Conservation (phyloP, 92 coral and sea anemone genomes). For the Palythoa heliodiscus region DNA sequence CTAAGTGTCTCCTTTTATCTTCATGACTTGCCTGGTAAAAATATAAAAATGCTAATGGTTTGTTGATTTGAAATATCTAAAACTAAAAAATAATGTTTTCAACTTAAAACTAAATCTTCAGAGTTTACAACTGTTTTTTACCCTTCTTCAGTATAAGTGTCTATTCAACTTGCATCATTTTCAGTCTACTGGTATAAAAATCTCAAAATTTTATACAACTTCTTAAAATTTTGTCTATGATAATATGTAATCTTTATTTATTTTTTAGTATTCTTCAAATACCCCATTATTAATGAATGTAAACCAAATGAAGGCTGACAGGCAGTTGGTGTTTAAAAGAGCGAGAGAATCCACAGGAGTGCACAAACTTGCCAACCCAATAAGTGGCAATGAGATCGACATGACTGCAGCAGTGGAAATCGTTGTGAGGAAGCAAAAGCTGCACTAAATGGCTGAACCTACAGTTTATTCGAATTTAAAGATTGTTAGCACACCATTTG, state of each 20-base stretch:
- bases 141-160: background rate
- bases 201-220: background rate
- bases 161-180: constrained; percentile 13
- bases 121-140: background rate
- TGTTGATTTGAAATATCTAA: background rate
- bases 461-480: constrained; percentile 21
- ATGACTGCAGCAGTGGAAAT: constrained; percentile 34
- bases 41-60: background rate
- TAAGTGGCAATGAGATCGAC: constrained; percentile 25
- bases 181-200: constrained; percentile 9
- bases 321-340: constrained; percentile 21
- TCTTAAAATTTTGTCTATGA: background rate
- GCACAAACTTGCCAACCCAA: constrained; percentile 22
- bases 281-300: constrained; percentile 37
- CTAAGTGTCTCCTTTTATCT: background rate
- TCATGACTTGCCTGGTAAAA: background rate
- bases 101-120: background rate
- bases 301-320: constrained; percentile 50
- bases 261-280: constrained; percentile 44
- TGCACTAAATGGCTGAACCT: constrained; percentile 42
- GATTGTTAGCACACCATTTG: constrained; percentile 59
- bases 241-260: background rate
- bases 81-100: background rate
- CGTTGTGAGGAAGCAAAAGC: constrained; percentile 46
- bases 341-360: constrained; percentile 23